Base-by-base conservation (phyloP, 2,797 vertebrate species). In the Hippopotamyrus pictus region DNA sequence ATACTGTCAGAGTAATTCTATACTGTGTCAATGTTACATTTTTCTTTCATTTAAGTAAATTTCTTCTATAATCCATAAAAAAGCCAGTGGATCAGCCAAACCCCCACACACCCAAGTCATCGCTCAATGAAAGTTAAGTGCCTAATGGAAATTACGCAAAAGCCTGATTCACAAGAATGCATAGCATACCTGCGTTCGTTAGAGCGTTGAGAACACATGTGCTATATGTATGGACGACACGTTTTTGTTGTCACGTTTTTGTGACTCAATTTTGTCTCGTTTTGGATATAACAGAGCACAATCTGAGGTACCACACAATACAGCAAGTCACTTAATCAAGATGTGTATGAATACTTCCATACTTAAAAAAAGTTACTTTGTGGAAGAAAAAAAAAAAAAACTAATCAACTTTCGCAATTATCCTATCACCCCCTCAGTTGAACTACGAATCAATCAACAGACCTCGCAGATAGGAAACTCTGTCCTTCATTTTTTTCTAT, bases 1-100 rank as follows among this genome's bases (percentile, higher is more conserved):
- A 79, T 17, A 88, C 65, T 88, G 87, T 73, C 87, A 73, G 62
- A 53, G 65, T 17, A 22, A 79, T 76, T 87, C 25, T 76, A 29
- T 22, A 76, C 12, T 5, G 88, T 53, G 41, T 79, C n/a, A 51
- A 51, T 76, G 17, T 73, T 19, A 51, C 62, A 44, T 53, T 76
- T 51, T 76, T 50, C 44, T 76, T 46, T 33, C 44, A 88, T 88
- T 44, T 86, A 51, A 51, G 84, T 54, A 86, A 54, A 51, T 86
- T 54, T 53, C 84, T 29, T 51, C 84, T 5, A 53, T 50, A 86
- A 33, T 86, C 50, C 50, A 84, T 84, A 84, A 50, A 29, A 86
- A 86, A 54, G 11, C 84, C 50, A 86, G 50, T 4, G 48, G 48
- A 54, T 86, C 25, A 54, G 82, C 9, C 44, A 22, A 85, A 25